A percentile compares a stretch with the other conserved stretches of the same genome.
phyloP scores from a whole-genome alignment of 1,140 invertebrate genomes.

The Cylas formicarius region DNA sequence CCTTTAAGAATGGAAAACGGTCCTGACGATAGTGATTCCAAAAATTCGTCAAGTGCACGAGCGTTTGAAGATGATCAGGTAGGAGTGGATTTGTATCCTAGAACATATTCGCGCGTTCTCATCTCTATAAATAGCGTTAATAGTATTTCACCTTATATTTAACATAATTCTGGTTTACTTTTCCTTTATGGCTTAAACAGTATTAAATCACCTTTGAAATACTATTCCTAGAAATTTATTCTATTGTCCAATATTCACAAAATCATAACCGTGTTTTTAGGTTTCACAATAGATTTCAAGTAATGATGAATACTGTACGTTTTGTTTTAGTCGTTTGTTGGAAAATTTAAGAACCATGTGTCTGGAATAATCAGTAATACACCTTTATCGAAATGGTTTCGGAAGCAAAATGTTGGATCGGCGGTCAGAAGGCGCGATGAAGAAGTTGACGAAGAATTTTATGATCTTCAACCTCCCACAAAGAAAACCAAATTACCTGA shows the following conservation, averaged over 20 bases:
- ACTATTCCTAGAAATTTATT: not conserved
- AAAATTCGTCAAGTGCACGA: constrained; percentile 17
- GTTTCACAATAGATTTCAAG: constrained; percentile 12
- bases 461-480: constrained; percentile 40
- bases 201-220: constrained; percentile 2
- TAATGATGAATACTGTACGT: constrained; percentile 10
- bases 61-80: constrained; percentile 29
- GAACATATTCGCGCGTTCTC: constrained; percentile 34
- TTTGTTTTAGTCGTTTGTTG: constrained; percentile 47
- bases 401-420: constrained; percentile 28
- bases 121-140: constrained; percentile 28
- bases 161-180: not conserved
- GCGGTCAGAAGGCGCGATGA: constrained; percentile 40
- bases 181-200: not conserved
- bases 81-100: constrained; percentile 24
- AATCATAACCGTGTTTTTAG: constrained; percentile 12
- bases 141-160: constrained; percentile 16
- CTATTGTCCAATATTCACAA: not conserved
- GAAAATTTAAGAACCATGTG: constrained; percentile 44
- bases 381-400: constrained; percentile 47
- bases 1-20: constrained; percentile 33
- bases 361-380: constrained; percentile 43
- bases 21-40: constrained; percentile 23
- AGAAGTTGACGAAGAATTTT: constrained; percentile 40
- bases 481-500: constrained; percentile 41